Conservation (phyloP, 2,888 invertebrate species). For the Maniola hyperantus region DNA sequence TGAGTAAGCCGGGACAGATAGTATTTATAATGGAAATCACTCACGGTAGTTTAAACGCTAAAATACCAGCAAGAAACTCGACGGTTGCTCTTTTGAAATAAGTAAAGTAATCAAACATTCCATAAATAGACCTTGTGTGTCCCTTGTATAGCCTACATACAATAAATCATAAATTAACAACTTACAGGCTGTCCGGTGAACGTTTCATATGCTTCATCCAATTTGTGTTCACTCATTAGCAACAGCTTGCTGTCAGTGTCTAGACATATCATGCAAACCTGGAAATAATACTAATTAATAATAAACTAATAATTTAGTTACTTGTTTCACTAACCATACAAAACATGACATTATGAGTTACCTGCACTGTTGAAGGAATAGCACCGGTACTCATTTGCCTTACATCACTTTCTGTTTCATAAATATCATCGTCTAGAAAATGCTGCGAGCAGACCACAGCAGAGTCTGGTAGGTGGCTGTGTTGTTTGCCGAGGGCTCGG, state of each 20-base stretch:
- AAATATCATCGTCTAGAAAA: neutral
- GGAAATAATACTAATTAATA: no score
- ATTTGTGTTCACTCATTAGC: neutral
- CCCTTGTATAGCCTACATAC: no score
- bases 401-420: neutral
- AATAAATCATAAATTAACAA: neutral
- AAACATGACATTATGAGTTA: neutral
- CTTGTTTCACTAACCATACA: neutral
- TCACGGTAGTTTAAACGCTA: no score
- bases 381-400: neutral
- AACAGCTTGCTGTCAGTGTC: constrained; percentile 6
- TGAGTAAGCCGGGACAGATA: no score
- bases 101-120: no score
- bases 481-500: constrained; percentile 6
- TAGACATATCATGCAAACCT: constrained; percentile 10
- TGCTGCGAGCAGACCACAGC: constrained; percentile 10
- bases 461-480: neutral
- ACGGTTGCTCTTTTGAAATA: no score
- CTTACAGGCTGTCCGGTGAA: neutral
- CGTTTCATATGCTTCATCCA: neutral
- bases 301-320: no score
- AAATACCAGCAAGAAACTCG: no score
- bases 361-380: constrained; percentile 14
- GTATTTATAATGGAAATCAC: no score
- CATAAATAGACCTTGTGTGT: no score